Evolutionary conservation across 2,797 vertebrate species (phyloP), one percentile per base, ranked within the genome.

Genomic region (Hemibagrus guttatus): DNA sequence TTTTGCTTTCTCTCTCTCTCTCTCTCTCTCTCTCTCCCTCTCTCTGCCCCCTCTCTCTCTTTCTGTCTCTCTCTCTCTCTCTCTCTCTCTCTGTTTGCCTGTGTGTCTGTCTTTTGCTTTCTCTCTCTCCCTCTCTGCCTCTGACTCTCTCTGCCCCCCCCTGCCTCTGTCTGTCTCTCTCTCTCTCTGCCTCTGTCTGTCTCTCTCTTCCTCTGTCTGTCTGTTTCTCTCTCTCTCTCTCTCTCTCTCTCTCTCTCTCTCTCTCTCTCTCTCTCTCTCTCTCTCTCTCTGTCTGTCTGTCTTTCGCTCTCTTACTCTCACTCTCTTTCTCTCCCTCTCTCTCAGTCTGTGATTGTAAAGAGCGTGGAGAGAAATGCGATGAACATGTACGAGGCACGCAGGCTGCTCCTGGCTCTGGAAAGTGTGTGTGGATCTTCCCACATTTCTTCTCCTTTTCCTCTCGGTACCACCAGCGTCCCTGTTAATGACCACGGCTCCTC

Each of bases 311-410:
- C 46, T 49, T 6, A 3, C 28, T 59, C 12, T 42, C 17, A 74
- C 4, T 46, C 54, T 63, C 17, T 69, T 56, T 79, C 0, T 66
- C 42, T 26, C 59, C n/a, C 39, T 39, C 74, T 16, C 59, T 28
- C n/a, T 31, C 61, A 97, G 97, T 97, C 97, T 93, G 97, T 97
- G 92, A 97, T 97, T 92, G 97, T 97, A 93, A 97, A 97, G 95
- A 97, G 97, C 4, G 96, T 97, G 88, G 97, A 97, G 92, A 93
- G 96, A 92, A 97, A 97, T 94, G 96, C 96, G 91, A 95, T 95
- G 92, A 97, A 96, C 92, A 97, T 97, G 96, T 97, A 97, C 49
- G 96, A 97, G 93, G 96, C 96, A 92, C 94, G 97, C 89, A 96
- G 95, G 93, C 96, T 96, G 92, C 96, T 97, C 87, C 88, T 97